These are phyloP conservation scores for Nephotettix cincticeps DNA, from an alignment of 1,140 invertebrate genomes.

Conservation along the genomic window DNA sequence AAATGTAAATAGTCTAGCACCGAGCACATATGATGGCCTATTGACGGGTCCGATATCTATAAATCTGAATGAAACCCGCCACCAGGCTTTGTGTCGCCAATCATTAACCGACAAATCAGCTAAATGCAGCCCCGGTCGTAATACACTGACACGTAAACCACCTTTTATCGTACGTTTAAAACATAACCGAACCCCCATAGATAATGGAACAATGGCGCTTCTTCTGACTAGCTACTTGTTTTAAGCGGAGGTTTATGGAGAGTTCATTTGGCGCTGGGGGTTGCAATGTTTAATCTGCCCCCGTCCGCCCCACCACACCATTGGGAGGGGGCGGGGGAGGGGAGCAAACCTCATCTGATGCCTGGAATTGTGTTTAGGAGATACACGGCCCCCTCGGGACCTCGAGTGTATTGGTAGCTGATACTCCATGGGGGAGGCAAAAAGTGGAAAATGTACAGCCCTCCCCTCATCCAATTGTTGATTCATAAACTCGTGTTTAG, in stretches of 20 bases:
- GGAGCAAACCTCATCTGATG: conserved; percentile 2
- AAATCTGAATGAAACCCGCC: too few relatives aligned
- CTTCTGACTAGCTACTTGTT: conserved; percentile 1
- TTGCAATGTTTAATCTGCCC: background rate
- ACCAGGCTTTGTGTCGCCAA: too few relatives aligned
- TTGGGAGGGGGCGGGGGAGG: background rate
- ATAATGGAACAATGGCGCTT: too few relatives aligned
- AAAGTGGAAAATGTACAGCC: conserved; percentile 1
- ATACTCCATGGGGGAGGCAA: conserved; percentile 5
- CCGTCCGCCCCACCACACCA: background rate
- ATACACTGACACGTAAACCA: too few relatives aligned
- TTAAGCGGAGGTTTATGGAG: background rate
- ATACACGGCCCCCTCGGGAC: background rate
- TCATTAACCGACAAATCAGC: too few relatives aligned
- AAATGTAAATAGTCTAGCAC: too few relatives aligned
- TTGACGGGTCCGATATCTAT: too few relatives aligned
- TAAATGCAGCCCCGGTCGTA: too few relatives aligned
- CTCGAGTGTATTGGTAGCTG: background rate
- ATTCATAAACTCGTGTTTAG: background rate
- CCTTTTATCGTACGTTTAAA: too few relatives aligned
- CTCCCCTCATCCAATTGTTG: background rate
- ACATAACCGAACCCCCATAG: too few relatives aligned
- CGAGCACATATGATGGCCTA: too few relatives aligned
- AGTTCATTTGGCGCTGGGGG: background rate
- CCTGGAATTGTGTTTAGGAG: conserved; percentile 9